A percentile compares a stretch with the other conserved stretches of the same genome.
These are phyloP conservation scores for Pseudomyrmex dendroicus DNA, from an alignment of 1,140 invertebrate species.

Conservation along the genomic window DNA sequence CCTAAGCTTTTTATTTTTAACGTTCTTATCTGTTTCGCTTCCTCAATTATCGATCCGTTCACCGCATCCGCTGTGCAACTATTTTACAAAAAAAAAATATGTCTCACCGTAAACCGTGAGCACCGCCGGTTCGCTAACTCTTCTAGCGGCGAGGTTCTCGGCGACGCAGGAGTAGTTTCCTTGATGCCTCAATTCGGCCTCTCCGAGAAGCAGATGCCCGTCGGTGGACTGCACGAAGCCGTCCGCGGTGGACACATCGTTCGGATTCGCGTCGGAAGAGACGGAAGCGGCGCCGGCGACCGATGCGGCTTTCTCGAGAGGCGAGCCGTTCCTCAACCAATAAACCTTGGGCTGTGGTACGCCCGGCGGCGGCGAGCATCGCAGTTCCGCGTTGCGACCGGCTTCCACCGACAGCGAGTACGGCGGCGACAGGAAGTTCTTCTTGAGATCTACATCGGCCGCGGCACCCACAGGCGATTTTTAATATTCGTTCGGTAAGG, in stretches of 20 bases:
- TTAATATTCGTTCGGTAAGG: constrained; percentile 71
- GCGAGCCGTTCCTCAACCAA: constrained; percentile 91
- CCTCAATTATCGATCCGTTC: constrained; percentile 15
- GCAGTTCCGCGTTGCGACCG: constrained; percentile 93
- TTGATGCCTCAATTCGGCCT: constrained; percentile 87
- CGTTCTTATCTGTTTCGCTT: background rate
- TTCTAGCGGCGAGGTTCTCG: constrained; percentile 95
- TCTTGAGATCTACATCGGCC: constrained; percentile 90
- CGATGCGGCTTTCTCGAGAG: constrained; percentile 87
- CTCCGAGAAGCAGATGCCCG: constrained; percentile 94
- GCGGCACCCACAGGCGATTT: constrained; percentile 30
- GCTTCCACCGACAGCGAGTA: constrained; percentile 93
- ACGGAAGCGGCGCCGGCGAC: constrained; percentile 89
- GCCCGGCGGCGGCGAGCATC: constrained; percentile 95
- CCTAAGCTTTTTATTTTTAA: constrained; percentile 5
- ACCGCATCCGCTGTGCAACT: background rate
- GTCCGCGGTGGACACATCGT: constrained; percentile 90
- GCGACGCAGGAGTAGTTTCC: constrained; percentile 99
- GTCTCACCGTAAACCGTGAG: constrained; percentile 97
- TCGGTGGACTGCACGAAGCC: constrained; percentile 83
- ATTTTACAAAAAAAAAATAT: constrained; percentile 14
- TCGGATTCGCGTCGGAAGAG: constrained; percentile 81
- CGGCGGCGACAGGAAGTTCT: constrained; percentile 93
- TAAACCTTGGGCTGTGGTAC: constrained; percentile 93
- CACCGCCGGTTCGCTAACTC: constrained; percentile 93